Evolutionary conservation across 64 coral and sea anemone species (phyloP), one percentile per base, ranked within the genome.

Genomic region (Montipora capricornis): DNA sequence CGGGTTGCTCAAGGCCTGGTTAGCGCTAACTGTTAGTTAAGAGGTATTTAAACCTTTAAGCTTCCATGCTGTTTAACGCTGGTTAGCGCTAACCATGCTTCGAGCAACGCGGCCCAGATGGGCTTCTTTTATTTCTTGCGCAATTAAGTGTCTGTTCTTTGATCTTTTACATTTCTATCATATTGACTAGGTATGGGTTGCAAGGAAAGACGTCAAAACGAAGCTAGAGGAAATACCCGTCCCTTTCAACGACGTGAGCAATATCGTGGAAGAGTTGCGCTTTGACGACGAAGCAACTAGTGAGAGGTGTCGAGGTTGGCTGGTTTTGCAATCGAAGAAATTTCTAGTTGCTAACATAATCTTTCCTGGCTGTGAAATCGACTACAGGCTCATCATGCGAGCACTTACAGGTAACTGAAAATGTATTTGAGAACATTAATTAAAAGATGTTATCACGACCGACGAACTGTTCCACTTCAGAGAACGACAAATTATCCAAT

Each of bases 181-280:
- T 20, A 14, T 59, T 19, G 5, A 2, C 20, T 67, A 84, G 81
- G 81, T 84, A 8, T 84, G 81, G 81, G 81, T 84, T 29, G 81
- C 81, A 68, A 84, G 44, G 2, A 17, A 68, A n/a, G 59, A 6
- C 15, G 9, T 84, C 37, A 19, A 47, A 14, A 84, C 16, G 26
- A 84, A 67, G 17, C 81, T 84, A 8, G 81, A 84, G 7, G 60
- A 84, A 66, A 84, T 84, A 67, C 81, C 81, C 45, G 68, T 84
- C 13, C 81, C 81, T 84, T 84, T 84, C 44, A 62, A 16, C 5
- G 81, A 84, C 60, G 20, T 84, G 22, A 84, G 68, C 6, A 84
- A 84, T 47, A 44, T 84, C 44, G 81, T 84, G 15, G 81, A 84
- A 68, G 81, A 84, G 29, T 16, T 84, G 81, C 12, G 60, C 5